phyloP scores from a whole-genome alignment of 2,888 invertebrate species.

The Gisinianus flammeolus region DNA sequence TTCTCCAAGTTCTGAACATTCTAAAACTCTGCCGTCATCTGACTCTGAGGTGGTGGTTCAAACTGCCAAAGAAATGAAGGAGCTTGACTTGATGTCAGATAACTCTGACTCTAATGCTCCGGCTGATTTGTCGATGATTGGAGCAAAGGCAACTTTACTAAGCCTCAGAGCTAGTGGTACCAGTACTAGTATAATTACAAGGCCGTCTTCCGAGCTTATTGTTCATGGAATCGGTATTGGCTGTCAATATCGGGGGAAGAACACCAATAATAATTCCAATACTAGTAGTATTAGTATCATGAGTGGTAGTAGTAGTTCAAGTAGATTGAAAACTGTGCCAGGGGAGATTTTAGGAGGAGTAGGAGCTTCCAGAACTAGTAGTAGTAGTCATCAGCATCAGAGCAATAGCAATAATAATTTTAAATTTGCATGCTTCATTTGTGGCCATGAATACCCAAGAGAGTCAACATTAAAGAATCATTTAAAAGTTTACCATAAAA shows the following conservation, averaged over 20 bases:
- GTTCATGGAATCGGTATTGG: constrained; percentile 11
- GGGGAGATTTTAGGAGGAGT: constrained; percentile 38
- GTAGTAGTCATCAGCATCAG: constrained; percentile 1
- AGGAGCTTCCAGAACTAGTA: constrained; percentile 40
- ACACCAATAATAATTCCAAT: constrained; percentile 43
- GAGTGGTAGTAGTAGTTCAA: constrained; percentile 38
- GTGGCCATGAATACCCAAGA: constrained; percentile 58
- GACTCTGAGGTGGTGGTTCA: constrained; percentile 28
- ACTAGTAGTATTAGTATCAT: constrained; percentile 38
- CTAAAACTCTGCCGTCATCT: not conserved
- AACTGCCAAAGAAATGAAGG: constrained; percentile 7
- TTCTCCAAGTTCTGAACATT: not conserved
- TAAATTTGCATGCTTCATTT: constrained; percentile 58
- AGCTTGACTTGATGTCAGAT: constrained; percentile 25
- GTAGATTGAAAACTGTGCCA: constrained; percentile 36
- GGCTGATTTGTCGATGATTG: constrained; percentile 39
- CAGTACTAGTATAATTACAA: not conserved
- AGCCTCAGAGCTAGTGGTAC: not conserved
- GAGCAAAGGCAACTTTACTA: constrained; percentile 17
- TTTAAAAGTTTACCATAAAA: constrained; percentile 58
- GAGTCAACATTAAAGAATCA: constrained; percentile 58
- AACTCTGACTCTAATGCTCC: constrained; percentile 38
- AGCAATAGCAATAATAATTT: constrained; percentile 36
- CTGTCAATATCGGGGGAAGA: constrained; percentile 40
- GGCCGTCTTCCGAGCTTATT: constrained; percentile 5